Evolutionary conservation across 2,113 vertebrate genomes (phyloP).

Genomic region (Anolis carolinensis): DNA sequence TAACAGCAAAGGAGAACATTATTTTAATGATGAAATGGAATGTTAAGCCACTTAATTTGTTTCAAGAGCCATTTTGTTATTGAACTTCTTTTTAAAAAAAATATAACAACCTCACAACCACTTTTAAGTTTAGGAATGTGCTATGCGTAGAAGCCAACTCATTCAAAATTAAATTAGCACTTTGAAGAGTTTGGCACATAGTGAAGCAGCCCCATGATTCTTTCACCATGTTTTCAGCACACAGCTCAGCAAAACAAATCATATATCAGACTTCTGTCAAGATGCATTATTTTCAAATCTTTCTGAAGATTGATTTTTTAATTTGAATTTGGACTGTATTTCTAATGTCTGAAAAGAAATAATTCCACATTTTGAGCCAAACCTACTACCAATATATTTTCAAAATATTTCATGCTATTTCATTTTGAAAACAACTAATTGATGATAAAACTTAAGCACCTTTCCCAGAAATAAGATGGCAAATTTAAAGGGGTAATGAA

Average conservation of each 20-base stretch:
- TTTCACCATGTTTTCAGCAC: neutral
- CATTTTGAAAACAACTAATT: too few species aligned
- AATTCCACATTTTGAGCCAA: neutral
- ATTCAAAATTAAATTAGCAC: neutral
- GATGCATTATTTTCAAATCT: neutral
- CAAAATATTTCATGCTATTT: too few species aligned
- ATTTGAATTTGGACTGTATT: neutral
- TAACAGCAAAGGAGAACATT: neutral
- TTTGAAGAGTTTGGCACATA: neutral
- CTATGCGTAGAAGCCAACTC: neutral
- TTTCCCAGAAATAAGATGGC: too few species aligned
- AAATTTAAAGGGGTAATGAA: too few species aligned
- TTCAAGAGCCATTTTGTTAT: neutral
- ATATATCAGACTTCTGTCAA: neutral
- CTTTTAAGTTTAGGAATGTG: neutral
- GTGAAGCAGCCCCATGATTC: neutral
- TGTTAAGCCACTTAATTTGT: neutral
- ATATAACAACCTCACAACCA: neutral
- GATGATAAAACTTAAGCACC: too few species aligned
- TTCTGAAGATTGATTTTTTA: neutral
- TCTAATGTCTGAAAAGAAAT: too few species aligned
- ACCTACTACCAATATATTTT: neutral
- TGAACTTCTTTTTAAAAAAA: too few species aligned
- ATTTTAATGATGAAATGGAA: conserved; percentile 4
- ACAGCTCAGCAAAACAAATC: neutral